Evolutionary conservation across 2,797 vertebrate species (phyloP).

Genomic region (Heterohyrax brucei): DNA sequence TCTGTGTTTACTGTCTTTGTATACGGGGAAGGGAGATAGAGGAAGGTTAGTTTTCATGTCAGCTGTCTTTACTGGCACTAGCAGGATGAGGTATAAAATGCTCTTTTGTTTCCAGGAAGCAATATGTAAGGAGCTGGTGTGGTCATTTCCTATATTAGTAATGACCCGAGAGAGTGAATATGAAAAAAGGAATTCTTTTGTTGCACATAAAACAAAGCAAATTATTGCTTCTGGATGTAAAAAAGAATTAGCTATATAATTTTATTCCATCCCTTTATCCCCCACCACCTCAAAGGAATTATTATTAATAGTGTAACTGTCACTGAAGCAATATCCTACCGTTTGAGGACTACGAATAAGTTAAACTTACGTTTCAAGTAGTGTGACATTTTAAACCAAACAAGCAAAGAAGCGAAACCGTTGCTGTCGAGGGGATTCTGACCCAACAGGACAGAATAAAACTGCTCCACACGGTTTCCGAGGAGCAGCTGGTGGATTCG

Average conservation of each 20-base stretch:
- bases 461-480: too few species aligned
- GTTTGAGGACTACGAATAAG: constrained; percentile 8
- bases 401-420: too few species aligned
- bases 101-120: constrained; percentile 80
- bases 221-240: constrained; percentile 16
- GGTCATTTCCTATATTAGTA: constrained; percentile 78
- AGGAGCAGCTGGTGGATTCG: too few species aligned
- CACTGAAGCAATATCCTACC: not conserved
- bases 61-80: not conserved
- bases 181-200: constrained; percentile 70
- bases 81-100: constrained; percentile 62
- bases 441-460: too few species aligned
- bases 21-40: not conserved
- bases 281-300: not conserved
- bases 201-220: constrained; percentile 50
- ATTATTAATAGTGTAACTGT: not conserved
- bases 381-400: not conserved
- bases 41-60: constrained; percentile 35
- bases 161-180: constrained; percentile 50
- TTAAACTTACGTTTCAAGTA: not conserved
- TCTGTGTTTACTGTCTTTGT: not conserved
- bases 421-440: too few species aligned
- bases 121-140: constrained; percentile 56
- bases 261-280: constrained; percentile 18
- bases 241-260: not conserved